Base-by-base conservation (phyloP, 23 tunicate genomes). In the Aplidium turbinatum region DNA sequence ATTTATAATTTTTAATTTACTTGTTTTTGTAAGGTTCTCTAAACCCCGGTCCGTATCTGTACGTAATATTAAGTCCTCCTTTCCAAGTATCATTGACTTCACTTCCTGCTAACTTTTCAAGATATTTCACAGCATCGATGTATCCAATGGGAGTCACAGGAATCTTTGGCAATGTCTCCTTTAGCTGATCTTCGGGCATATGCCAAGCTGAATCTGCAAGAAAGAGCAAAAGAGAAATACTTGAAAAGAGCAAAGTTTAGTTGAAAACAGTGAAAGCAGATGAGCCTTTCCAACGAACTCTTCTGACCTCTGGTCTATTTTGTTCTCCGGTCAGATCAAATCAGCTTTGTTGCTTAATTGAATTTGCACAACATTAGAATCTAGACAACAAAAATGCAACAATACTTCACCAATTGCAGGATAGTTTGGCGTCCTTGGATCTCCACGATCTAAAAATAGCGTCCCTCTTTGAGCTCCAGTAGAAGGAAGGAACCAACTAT, bases 91-190 rank as follows among this genome's bases (percentile, higher is more conserved):
- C 73, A 0, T 51, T 51, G 11, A 70, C 91, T 35, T 28, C 73
- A 50, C 24, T 57, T 45, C 91, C 91, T 6, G 58, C 65, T 61
- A 85, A 25, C 70, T 70, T 68, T 33, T 32, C 56, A 6, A 85
- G 60, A 71, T 68, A 85, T 53, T 58, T 77, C 29, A 39, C 24
- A 26, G 91, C 91, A 53, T 85, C 91, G 26, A 35, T 53, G 72
- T 77, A 85, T 11, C 91, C 91, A 29, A 85, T 77, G 18, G 91
- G 91, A 3, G 91, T 85, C 18, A 85, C 91, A 6, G 91, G 91
- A 1, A 85, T 85, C n/a, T 77, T 70, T 13, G 91, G 91, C 0
- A 77, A 55, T n/a, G n/a, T n/a, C n/a, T n/a, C n/a, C 11, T n/a
- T 31, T 19, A 85, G 23, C 28, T 69, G 33, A 38, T 78, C 56